Evolutionary conservation across 2,113 vertebrate species (phyloP).

Genomic region (Axis porcinus): DNA sequence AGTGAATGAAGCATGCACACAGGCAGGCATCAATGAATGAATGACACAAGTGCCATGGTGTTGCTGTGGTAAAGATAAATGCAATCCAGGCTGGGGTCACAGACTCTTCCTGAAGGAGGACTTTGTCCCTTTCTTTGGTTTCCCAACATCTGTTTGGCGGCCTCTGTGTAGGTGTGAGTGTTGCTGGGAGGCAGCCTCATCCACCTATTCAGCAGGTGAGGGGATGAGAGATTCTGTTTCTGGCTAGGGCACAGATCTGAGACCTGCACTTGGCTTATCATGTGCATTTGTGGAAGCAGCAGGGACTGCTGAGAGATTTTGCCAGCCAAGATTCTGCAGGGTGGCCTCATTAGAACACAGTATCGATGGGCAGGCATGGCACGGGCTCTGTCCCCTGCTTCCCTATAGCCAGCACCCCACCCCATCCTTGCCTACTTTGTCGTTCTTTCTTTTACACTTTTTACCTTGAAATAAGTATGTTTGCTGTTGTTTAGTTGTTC

Average conservation of each 20-base stretch:
- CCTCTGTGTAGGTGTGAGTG: not conserved
- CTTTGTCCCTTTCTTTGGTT: not conserved
- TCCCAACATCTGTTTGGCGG: not conserved
- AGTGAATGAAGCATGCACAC: no score
- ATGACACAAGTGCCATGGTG: fast-evolving
- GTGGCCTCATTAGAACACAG: fast-evolving
- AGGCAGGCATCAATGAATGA: not conserved
- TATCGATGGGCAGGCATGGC: fast-evolving
- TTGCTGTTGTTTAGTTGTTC: not conserved
- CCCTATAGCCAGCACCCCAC: fast-evolving
- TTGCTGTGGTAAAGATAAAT: not conserved
- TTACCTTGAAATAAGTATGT: not conserved
- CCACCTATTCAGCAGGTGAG: fast-evolving
- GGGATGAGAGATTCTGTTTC: not conserved
- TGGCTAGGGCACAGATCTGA: fast-evolving
- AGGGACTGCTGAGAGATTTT: not conserved
- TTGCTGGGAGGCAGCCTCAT: not conserved
- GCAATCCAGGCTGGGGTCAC: not conserved
- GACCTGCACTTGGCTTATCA: not conserved
- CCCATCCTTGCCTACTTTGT: not conserved
- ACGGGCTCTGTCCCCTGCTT: not conserved
- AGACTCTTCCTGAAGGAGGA: not conserved
- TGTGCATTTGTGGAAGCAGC: not conserved
- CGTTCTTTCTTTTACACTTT: not conserved
- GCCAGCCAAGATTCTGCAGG: not conserved